Evolutionary conservation across 53 echinoderm and acorn worm species (phyloP).

Genomic region (Zoroaster sp.): DNA sequence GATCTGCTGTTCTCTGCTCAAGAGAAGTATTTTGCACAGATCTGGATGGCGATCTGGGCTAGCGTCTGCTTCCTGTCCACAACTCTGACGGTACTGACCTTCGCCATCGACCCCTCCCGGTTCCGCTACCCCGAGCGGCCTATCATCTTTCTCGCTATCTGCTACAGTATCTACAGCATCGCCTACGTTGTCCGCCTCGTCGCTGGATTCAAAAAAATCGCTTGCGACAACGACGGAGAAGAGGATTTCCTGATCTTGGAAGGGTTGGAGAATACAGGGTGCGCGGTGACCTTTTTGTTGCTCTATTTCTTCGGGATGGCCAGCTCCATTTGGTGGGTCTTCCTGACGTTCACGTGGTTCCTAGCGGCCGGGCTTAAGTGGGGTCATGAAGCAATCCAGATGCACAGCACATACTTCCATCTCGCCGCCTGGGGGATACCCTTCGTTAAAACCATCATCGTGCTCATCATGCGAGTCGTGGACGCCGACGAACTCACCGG

Average conservation of each 20-base stretch:
- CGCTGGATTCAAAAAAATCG: conserved; percentile 81
- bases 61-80: conserved; percentile 93
- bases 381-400: conserved; percentile 97
- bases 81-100: conserved; percentile 88
- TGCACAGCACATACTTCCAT: conserved; percentile 98
- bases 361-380: conserved; percentile 98
- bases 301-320: conserved; percentile 99
- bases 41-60: conserved; percentile 99
- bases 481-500: conserved; percentile 98
- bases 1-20: conserved; percentile 69
- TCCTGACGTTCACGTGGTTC: conserved; percentile 97
- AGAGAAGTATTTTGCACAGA: conserved; percentile 91
- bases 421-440: conserved; percentile 98
- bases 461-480: conserved; percentile 97
- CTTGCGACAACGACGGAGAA: conserved; percentile 79
- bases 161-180: conserved; percentile 86
- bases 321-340: conserved; percentile 98
- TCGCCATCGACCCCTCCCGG: conserved; percentile 84
- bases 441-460: conserved; percentile 92
- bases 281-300: conserved; percentile 92
- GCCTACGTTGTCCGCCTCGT: conserved; percentile 91
- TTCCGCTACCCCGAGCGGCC: conserved; percentile 98
- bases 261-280: conserved; percentile 95
- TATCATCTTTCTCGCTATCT: conserved; percentile 95
- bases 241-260: conserved; percentile 80